These are phyloP conservation scores for Aptenodytes patagonicus DNA, from an alignment of 2,113 vertebrate genomes.

Conservation along the genomic window DNA sequence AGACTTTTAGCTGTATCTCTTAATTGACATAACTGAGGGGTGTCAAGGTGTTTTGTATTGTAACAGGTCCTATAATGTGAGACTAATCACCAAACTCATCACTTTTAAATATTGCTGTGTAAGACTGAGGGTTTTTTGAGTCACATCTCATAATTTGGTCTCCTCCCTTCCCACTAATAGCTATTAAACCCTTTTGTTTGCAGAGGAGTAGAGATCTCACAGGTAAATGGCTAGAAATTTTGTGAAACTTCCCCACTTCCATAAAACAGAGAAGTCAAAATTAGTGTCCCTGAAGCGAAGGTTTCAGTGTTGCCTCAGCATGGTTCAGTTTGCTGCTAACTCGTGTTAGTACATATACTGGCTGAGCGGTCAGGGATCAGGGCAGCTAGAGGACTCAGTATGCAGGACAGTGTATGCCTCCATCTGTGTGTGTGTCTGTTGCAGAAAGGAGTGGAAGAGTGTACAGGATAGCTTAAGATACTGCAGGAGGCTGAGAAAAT, in stretches of 20 bases:
- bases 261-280: neutral
- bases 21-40: neutral
- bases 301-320: neutral
- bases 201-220: neutral
- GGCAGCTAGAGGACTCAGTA: fast-evolving
- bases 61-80: neutral
- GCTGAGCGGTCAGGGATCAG: neutral
- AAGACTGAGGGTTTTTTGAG: neutral
- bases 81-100: neutral
- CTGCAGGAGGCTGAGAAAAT: neutral
- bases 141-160: neutral
- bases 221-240: neutral
- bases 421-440: neutral
- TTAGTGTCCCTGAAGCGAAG: fast-evolving
- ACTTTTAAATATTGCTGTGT: neutral
- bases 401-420: fast-evolving
- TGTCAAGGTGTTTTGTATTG: neutral
- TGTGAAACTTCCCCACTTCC: neutral
- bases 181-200: neutral
- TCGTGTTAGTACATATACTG: neutral
- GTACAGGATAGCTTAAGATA: neutral
- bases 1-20: neutral
- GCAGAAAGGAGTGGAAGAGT: neutral
- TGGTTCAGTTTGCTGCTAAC: neutral
- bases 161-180: neutral